Evolutionary conservation across 2,797 vertebrate species (phyloP), one percentile per base, ranked within the genome.

Genomic region (Aphelocoma californica): DNA sequence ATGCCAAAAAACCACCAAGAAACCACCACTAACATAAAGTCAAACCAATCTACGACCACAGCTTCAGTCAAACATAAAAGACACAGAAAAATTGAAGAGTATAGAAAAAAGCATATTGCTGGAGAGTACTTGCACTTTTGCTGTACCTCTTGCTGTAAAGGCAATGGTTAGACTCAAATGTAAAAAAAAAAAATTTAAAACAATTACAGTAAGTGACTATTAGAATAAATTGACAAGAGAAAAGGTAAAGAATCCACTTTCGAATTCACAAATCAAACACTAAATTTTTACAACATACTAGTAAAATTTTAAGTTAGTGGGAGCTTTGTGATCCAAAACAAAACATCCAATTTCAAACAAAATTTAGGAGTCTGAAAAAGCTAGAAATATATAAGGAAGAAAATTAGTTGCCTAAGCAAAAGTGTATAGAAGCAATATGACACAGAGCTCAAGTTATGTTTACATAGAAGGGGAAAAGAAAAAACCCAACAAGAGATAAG

Each of bases 21-120:
- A 82, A 36, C 9, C n/a, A 64, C 42, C 31, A 48, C 40, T 38
- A 36, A 51, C 25, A 80, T 70, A 28, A 10, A 69, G 24, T 20
- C n/a, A 64, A 89, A 77, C 6, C 28, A 47, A 38, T 9, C 32
- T 23, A 31, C 0, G 0, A 20, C 4, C 32, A 74, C 13, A 56
- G 40, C 12, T 60, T 50, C n/a, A 74, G 12, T 17, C 18, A 81
- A 69, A 65, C 18, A 77, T 2, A 21, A 40, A 62, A 60, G 29
- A 31, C 1, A 1, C 13, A 25, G 7, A 66, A 81, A 64, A 79
- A 42, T 0, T 14, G 5, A 29, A 11, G 4, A 70, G 9, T 6
- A 45, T 0, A 60, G 24, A 45, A 73, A 78, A 89, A 82, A 8
- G 2, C 2, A 4, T 32, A 24, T 11, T 62, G 9, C 24, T 70